Conservation (phyloP, 2,888 invertebrate genomes). For the Dendrolimus pini region DNA sequence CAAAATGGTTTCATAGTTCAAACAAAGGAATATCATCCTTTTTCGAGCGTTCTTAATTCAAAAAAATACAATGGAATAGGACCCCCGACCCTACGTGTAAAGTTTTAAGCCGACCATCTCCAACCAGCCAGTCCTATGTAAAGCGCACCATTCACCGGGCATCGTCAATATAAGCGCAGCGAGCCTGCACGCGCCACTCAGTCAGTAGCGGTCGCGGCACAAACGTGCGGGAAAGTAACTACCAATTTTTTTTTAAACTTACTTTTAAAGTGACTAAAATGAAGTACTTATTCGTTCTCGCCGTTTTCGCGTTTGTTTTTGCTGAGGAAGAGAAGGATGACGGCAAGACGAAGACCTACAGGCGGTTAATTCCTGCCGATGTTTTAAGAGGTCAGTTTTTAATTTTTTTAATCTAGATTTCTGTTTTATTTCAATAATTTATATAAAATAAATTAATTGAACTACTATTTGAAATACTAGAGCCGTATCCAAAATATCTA, state of each 20-base stretch:
- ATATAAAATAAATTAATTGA: not conserved
- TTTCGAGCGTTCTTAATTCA: not conserved
- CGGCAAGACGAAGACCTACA: conserved; percentile 83
- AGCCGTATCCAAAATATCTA: no score
- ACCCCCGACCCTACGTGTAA: not conserved
- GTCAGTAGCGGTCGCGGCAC: not conserved
- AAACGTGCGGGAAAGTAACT: conserved; percentile 36
- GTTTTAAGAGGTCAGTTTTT: conserved; percentile 87
- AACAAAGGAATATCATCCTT: no score
- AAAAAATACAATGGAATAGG: not conserved
- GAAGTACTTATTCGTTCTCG: conserved; percentile 73
- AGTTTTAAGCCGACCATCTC: not conserved
- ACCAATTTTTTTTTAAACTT: conserved; percentile 29
- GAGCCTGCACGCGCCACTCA: not conserved
- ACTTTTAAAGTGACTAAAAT: conserved; percentile 49
- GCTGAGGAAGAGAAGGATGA: conserved; percentile 75
- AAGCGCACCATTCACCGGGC: not conserved
- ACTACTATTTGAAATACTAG: no score
- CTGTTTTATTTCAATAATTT: not conserved
- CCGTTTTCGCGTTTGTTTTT: conserved; percentile 71
- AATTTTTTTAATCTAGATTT: conserved; percentile 6
- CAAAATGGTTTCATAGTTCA: no score
- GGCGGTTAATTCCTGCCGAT: conserved; percentile 91
- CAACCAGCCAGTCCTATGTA: not conserved
- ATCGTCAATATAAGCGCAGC: not conserved